Evolutionary conservation across 2,888 invertebrate species (phyloP).

Genomic region (Anaspis maculata): DNA sequence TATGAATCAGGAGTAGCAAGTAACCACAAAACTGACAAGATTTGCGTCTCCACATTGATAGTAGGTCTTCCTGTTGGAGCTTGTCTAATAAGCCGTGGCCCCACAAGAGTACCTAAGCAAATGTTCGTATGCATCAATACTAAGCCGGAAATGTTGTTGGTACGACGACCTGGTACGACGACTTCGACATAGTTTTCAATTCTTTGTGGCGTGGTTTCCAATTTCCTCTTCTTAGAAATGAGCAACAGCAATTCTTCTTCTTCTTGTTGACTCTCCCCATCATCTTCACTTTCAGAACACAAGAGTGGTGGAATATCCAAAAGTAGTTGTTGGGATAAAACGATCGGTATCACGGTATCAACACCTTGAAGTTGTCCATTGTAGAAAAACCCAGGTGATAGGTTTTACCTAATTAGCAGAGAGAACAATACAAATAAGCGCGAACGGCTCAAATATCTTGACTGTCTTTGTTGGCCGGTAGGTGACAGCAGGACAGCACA

Average conservation of each 20-base stretch:
- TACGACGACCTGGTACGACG: background rate
- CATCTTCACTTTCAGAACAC: background rate
- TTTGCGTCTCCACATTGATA: slow-evolving; percentile 4
- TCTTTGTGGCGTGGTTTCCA: background rate
- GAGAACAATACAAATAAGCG: no score
- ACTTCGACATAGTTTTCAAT: background rate
- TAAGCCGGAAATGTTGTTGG: slow-evolving; percentile 5
- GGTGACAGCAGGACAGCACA: no score
- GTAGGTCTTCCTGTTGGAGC: slow-evolving; percentile 1
- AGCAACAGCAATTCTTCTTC: background rate
- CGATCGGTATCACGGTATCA: no score
- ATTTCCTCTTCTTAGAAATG: background rate
- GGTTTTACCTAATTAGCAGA: no score
- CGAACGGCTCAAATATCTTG: no score
- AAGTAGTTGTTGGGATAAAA: background rate
- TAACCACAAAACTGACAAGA: slow-evolving; percentile 5
- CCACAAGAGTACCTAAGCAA: slow-evolving; percentile 1
- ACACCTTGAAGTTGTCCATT: no score
- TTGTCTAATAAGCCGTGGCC: background rate
- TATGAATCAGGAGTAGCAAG: slow-evolving; percentile 7
- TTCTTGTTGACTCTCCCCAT: background rate
- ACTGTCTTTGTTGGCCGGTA: no score
- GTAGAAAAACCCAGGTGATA: no score
- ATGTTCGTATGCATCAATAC: slow-evolving; percentile 2
- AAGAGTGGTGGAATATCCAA: background rate